Conservation (phyloP, 2,797 vertebrate genomes). For the Paramormyrops hopkinsi region DNA sequence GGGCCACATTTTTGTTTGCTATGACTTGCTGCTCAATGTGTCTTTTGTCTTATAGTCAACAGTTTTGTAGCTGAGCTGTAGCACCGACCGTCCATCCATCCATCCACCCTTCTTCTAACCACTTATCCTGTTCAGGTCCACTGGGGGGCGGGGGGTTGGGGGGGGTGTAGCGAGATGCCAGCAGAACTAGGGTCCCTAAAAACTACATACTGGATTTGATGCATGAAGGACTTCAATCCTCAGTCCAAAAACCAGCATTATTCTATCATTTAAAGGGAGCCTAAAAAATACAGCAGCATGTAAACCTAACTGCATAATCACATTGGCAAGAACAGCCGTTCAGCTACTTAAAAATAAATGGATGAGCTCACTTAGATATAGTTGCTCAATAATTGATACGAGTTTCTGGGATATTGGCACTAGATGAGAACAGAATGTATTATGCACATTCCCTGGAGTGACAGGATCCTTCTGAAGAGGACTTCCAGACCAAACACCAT, state of each 20-base stretch:
- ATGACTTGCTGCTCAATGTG: background rate
- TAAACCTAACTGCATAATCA: conserved; percentile 40
- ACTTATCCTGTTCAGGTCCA: background rate
- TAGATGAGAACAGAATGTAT: conserved; percentile 1
- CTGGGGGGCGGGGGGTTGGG: too few relatives aligned
- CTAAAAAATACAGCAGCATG: conserved; percentile 50
- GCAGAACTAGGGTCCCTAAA: background rate
- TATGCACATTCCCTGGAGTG: background rate
- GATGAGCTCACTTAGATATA: conserved; percentile 50
- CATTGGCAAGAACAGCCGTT: conserved; percentile 47
- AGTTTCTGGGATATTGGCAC: conserved; percentile 18
- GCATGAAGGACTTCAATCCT: background rate
- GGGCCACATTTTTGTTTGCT: background rate
- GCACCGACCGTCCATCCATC: background rate
- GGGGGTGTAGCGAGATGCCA: background rate
- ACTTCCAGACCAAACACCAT: background rate
- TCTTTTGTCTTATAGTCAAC: background rate
- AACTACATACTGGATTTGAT: background rate
- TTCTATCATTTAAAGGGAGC: background rate
- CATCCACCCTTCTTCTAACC: background rate
- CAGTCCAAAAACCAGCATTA: background rate
- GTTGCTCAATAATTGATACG: conserved; percentile 51
- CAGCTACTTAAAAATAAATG: conserved; percentile 53
- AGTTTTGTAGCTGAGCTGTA: background rate
- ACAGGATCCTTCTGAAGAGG: background rate